phyloP scores from a whole-genome alignment of 1,140 invertebrate species.

The Drepana arcuata region DNA sequence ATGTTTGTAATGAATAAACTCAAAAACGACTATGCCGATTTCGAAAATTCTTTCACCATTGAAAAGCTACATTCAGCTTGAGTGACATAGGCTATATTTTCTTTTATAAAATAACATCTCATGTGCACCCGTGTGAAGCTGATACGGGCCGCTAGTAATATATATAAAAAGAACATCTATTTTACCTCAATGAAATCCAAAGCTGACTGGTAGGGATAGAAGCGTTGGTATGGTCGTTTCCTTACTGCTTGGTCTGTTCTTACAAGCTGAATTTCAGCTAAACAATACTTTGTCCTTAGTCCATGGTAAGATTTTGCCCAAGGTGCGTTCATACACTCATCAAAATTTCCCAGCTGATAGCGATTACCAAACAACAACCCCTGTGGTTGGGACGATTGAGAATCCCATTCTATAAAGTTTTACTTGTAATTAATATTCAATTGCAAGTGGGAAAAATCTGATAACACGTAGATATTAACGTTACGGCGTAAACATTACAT shows the following conservation, averaged over 20 bases:
- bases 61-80: no score
- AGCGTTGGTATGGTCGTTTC: constrained; percentile 41
- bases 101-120: no score
- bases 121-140: no score
- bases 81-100: no score
- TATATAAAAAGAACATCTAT: constrained; percentile 9
- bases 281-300: constrained; percentile 72
- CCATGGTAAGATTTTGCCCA: constrained; percentile 55
- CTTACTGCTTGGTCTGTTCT: constrained; percentile 40
- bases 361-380: constrained; percentile 73
- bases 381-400: constrained; percentile 73
- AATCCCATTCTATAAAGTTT: constrained; percentile 72
- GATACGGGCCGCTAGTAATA: no score
- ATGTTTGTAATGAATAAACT: no score
- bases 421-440: neutral
- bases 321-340: constrained; percentile 71
- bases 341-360: constrained; percentile 76
- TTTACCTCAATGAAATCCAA: constrained; percentile 72
- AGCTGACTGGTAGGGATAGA: constrained; percentile 62
- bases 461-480: neutral
- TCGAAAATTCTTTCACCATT: no score
- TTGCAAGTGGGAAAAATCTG: no score
- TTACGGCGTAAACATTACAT: neutral
- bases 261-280: constrained; percentile 59
- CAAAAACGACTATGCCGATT: no score